phyloP scores from a whole-genome alignment of 2,113 vertebrate genomes.

The Fregata magnificens region DNA sequence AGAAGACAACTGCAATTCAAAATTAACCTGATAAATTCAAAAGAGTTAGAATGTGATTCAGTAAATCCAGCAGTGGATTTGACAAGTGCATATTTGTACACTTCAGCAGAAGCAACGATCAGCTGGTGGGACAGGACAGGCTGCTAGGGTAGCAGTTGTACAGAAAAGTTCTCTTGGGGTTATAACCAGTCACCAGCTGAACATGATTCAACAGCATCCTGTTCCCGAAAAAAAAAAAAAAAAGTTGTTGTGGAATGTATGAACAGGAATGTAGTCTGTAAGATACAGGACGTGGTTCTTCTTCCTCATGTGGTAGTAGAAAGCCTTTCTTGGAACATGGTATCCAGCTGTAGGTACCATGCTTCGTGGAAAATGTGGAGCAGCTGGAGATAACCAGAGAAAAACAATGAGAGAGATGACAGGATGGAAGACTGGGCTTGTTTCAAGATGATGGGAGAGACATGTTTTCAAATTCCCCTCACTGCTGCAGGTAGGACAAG shows the following conservation, averaged over 20 bases:
- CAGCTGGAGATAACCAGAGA: neutral
- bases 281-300: fast-evolving
- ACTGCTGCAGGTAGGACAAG: neutral
- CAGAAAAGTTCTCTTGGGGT: neutral
- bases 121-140: neutral
- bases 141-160: neutral
- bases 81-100: neutral
- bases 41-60: neutral
- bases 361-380: neutral
- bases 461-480: neutral
- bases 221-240: neutral
- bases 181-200: neutral
- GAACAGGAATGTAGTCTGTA: neutral
- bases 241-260: neutral
- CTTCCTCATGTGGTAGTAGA: neutral
- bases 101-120: neutral
- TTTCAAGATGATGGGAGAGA: neutral
- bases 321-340: neutral
- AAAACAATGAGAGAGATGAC: neutral
- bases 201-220: neutral
- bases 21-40: neutral
- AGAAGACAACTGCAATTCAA: neutral
- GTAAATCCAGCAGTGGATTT: neutral
- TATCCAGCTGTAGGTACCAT: neutral
- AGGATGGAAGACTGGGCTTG: neutral